These are phyloP conservation scores for Nysson spinosus DNA, from an alignment of 2,888 invertebrate species.

Conservation along the genomic window DNA sequence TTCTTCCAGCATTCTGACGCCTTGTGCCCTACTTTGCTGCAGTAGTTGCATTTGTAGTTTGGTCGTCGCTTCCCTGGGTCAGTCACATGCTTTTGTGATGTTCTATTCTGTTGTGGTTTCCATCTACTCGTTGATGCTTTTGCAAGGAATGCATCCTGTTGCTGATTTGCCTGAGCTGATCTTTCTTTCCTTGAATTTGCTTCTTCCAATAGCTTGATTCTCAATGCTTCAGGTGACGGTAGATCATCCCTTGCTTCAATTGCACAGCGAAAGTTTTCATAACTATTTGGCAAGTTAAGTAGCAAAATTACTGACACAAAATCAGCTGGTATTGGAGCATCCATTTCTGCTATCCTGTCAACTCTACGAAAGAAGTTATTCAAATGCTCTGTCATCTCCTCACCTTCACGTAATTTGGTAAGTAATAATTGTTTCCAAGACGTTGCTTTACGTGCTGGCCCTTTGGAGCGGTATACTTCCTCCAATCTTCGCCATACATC, in stretches of 20 bases:
- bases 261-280: slow-evolving; percentile 6
- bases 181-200: not conserved
- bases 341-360: not conserved
- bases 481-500: slow-evolving; percentile 6
- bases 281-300: not conserved
- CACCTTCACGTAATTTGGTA: not conserved
- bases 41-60: no score
- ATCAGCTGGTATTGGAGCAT: not conserved
- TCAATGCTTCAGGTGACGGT: not conserved
- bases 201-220: not conserved
- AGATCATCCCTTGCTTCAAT: not conserved
- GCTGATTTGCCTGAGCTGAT: not conserved
- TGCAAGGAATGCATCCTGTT: not conserved
- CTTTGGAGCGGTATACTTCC: not conserved
- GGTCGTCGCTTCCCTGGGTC: no score
- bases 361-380: not conserved
- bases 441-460: not conserved
- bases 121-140: not conserved
- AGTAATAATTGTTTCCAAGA: not conserved
- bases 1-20: no score
- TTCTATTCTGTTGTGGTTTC: no score
- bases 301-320: not conserved
- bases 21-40: no score
- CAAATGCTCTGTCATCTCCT: not conserved
- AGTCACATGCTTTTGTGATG: no score